Percentiles rank a stretch among this genome's conserved stretches.
phyloP scores from a whole-genome alignment of 2,797 vertebrate genomes.

The Urophycis tenuis region DNA sequence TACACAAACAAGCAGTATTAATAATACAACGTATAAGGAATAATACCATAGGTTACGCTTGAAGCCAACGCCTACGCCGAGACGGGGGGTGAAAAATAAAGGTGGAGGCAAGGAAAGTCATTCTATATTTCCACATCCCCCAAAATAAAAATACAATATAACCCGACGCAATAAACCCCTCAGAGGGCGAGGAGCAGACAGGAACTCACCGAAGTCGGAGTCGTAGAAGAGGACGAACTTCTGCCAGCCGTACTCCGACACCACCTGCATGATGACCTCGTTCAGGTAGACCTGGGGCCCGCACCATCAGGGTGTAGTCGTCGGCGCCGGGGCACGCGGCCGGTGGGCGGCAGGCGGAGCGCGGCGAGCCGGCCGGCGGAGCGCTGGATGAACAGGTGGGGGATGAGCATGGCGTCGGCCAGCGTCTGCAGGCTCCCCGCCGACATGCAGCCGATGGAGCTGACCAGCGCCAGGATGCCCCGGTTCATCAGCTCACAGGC shows the following conservation, averaged over 20 bases:
- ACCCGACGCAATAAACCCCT: too few species aligned
- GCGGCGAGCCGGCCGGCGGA: conserved; percentile 80
- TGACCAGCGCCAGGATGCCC: conserved; percentile 95
- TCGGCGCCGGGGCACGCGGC: conserved; percentile 77
- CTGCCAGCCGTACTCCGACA: conserved; percentile 97
- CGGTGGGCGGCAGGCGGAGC: conserved; percentile 84
- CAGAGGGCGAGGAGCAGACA: too few species aligned
- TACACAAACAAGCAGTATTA: neutral
- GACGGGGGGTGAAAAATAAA: too few species aligned
- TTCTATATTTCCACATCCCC: too few species aligned
- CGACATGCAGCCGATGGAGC: conserved; percentile 94
- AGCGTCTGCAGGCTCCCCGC: conserved; percentile 90
- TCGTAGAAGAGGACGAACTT: conserved; percentile 99
- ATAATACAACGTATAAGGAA: neutral
- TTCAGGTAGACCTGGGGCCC: conserved; percentile 91
- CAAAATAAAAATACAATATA: too few species aligned
- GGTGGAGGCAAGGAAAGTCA: too few species aligned
- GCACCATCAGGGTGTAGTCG: conserved; percentile 93
- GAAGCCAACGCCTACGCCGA: too few species aligned
- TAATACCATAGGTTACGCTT: too few species aligned
- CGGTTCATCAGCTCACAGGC: conserved; percentile 99
- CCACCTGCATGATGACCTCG: conserved; percentile 93
- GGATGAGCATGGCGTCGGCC: conserved; percentile 97
- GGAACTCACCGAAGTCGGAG: conserved; percentile 89
- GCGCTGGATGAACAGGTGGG: conserved; percentile 94